These are phyloP conservation scores for Coleophora flavipennella DNA, from an alignment of 2,888 invertebrate species.

Conservation along the genomic window DNA sequence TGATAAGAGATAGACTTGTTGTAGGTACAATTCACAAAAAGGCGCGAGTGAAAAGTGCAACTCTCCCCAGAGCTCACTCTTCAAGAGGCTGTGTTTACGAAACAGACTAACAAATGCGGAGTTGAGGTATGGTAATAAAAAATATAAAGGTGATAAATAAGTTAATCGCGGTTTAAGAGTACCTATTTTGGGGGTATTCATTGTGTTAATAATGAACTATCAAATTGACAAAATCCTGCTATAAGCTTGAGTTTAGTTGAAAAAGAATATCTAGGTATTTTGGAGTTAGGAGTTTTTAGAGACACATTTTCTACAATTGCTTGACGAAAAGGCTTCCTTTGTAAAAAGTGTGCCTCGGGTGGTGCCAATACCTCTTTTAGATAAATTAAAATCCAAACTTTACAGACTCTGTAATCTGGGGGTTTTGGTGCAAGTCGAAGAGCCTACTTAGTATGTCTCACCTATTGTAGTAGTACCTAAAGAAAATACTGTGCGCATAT, in stretches of 20 bases:
- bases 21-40: background rate
- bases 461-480: slow-evolving; percentile 5
- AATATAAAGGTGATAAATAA: slow-evolving; percentile 1
- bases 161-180: slow-evolving; percentile 2
- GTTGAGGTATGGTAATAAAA: background rate
- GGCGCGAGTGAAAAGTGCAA: background rate
- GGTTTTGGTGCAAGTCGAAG: background rate
- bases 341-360: slow-evolving; percentile 4
- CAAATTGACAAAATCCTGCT: too few species aligned
- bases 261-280: slow-evolving; percentile 5
- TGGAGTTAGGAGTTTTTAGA: slow-evolving; percentile 7
- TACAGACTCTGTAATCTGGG: background rate
- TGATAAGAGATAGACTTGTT: background rate
- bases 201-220: background rate
- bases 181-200: slow-evolving; percentile 3
- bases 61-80: background rate
- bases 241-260: background rate
- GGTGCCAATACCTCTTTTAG: slow-evolving; percentile 4
- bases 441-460: slow-evolving; percentile 3
- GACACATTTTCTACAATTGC: slow-evolving; percentile 2
- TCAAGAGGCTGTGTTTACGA: background rate
- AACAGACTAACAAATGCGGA: background rate
- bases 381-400: slow-evolving; percentile 3
- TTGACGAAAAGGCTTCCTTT: slow-evolving; percentile 2
- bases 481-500: slow-evolving; percentile 1